These are phyloP conservation scores for Chironomus riparius DNA, from an alignment of 2,888 invertebrate genomes.

Conservation along the genomic window DNA sequence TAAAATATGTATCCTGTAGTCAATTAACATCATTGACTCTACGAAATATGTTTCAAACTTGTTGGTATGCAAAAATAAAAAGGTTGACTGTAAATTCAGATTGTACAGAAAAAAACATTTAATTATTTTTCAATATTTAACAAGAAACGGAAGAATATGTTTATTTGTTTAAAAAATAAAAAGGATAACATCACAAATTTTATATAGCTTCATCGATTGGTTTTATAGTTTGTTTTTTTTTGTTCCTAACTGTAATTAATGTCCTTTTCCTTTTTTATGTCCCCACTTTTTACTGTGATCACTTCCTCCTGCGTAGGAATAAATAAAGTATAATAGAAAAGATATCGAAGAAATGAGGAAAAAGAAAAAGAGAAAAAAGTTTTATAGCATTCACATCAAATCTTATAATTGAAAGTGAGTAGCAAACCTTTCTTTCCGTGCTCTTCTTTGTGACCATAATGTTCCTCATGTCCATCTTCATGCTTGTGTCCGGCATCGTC, in stretches of 20 bases:
- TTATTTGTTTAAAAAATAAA: background rate
- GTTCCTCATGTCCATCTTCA: conserved; percentile 65
- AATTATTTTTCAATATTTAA: background rate
- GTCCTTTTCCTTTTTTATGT: conserved; percentile 46
- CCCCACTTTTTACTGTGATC: conserved; percentile 73
- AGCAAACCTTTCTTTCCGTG: conserved; percentile 59
- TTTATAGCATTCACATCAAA: background rate
- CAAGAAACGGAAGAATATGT: background rate
- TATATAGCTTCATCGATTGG: background rate
- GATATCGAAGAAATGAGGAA: background rate
- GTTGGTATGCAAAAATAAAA: no score
- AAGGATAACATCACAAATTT: background rate
- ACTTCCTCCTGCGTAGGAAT: conserved; percentile 44
- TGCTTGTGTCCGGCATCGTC: conserved; percentile 73
- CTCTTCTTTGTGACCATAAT: conserved; percentile 63
- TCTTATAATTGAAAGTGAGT: background rate
- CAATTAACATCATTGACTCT: no score
- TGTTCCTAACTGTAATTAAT: background rate
- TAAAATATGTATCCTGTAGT: no score
- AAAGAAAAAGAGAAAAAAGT: conserved; percentile 34
- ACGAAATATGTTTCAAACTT: no score
- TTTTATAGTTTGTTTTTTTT: background rate
- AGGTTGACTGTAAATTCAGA: no score
- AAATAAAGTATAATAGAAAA: background rate
- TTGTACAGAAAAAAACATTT: no score